Evolutionary conservation across 2,797 vertebrate genomes (phyloP).

Genomic region (Danio jaintianensis): DNA sequence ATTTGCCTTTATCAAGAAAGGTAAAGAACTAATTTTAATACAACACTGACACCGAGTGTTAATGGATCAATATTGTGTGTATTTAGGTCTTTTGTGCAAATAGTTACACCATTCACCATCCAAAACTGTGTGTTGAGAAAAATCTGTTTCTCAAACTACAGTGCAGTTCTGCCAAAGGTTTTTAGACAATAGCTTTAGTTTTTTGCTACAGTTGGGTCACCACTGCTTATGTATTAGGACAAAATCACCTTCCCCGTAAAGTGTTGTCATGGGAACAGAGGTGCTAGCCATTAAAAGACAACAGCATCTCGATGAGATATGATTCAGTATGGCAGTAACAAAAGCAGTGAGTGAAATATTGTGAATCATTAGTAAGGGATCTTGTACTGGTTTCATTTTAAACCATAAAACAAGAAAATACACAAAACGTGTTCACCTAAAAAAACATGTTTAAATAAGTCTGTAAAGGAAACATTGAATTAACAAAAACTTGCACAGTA

Average conservation of each 20-base stretch:
- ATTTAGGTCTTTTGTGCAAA: not conserved
- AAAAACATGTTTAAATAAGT: not conserved
- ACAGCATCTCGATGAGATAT: not conserved
- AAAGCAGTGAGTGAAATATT: not conserved
- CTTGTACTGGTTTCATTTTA: not conserved
- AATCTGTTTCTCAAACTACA: not conserved
- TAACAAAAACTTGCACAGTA: too few species aligned
- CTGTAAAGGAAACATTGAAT: too few species aligned
- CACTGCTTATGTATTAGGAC: not conserved
- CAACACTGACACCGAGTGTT: conserved; percentile 59
- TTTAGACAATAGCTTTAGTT: not conserved
- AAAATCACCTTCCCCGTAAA: conserved; percentile 7
- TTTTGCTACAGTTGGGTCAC: not conserved
- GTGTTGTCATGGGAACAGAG: conserved; percentile 22
- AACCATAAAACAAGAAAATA: not conserved
- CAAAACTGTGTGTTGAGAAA: not conserved
- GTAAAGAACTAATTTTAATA: not conserved
- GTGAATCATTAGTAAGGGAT: too few species aligned
- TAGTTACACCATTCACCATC: not conserved
- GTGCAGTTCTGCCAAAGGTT: not conserved
- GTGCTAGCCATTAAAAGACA: not conserved
- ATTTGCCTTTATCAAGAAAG: not conserved
- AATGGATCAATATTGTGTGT: not conserved
- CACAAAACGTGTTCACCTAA: not conserved
- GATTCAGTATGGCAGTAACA: conserved; percentile 12